phyloP scores from a whole-genome alignment of 1,140 invertebrate genomes.

The Drosophila parabipectinata region DNA sequence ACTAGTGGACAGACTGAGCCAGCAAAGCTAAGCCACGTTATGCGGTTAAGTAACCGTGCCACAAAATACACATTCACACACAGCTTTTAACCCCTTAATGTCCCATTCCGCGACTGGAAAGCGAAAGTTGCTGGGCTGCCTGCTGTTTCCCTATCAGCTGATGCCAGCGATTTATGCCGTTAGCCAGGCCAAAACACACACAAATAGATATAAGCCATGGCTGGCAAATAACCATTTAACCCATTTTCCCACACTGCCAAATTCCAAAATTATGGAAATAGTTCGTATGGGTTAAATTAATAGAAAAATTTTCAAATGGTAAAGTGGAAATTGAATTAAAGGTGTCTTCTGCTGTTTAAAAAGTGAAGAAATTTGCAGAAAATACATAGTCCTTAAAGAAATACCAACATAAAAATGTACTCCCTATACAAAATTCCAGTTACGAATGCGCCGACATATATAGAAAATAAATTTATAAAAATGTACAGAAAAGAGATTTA shows the following conservation, averaged over 20 bases:
- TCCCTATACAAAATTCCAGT: too few relatives aligned
- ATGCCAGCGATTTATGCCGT: constrained; percentile 49
- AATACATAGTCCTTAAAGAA: too few relatives aligned
- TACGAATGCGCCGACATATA: too few relatives aligned
- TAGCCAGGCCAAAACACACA: constrained; percentile 12
- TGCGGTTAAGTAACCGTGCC: constrained; percentile 57
- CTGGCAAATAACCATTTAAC: constrained; percentile 1
- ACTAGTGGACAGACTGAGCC: constrained; percentile 17
- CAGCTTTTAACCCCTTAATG: constrained; percentile 3
- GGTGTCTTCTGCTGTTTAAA: too few relatives aligned
- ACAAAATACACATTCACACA: constrained; percentile 15
- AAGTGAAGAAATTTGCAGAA: too few relatives aligned
- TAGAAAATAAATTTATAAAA: too few relatives aligned
- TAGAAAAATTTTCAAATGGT: too few relatives aligned
- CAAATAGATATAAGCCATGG: constrained; percentile 7
- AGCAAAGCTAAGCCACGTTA: constrained; percentile 57
- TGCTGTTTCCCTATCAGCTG: constrained; percentile 35
- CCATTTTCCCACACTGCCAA: not conserved
- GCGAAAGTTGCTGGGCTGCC: constrained; percentile 39
- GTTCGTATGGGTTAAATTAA: not conserved
- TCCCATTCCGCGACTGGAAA: constrained; percentile 15
- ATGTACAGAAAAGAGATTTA: too few relatives aligned
- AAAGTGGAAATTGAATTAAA: too few relatives aligned
- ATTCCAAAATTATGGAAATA: not conserved
- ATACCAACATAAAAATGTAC: too few relatives aligned